phyloP scores from a whole-genome alignment of 2,888 invertebrate species.

The Polydrusus cervinus region DNA sequence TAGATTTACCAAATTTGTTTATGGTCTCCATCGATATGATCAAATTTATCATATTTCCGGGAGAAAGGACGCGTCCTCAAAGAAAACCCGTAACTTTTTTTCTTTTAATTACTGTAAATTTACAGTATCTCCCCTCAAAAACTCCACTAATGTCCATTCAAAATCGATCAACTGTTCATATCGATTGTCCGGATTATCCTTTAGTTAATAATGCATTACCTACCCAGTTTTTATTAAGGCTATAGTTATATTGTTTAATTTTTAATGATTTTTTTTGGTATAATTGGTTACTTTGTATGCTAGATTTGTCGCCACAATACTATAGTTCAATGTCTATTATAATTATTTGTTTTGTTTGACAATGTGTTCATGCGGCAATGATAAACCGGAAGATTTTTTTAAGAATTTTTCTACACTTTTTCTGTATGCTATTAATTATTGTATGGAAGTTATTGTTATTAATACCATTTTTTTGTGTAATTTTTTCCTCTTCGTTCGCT shows the following conservation, averaged over 20 bases:
- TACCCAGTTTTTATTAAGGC: slow-evolving; percentile 40
- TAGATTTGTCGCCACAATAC: slow-evolving; percentile 15
- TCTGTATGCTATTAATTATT: no score
- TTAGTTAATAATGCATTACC: slow-evolving; percentile 48
- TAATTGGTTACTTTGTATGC: slow-evolving; percentile 14
- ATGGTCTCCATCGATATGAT: no score
- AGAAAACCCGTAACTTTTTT: no score
- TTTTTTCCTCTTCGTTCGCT: no score
- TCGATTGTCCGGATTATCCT: slow-evolving; percentile 39
- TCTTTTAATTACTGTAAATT: no score
- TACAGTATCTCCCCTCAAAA: slow-evolving; percentile 11
- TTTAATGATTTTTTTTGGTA: not conserved
- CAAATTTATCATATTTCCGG: no score
- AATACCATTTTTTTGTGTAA: no score
- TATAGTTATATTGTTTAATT: slow-evolving; percentile 29
- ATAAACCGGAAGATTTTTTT: not conserved
- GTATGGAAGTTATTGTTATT: no score
- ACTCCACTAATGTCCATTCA: slow-evolving; percentile 39
- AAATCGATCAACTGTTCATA: slow-evolving; percentile 47
- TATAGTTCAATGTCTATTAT: slow-evolving; percentile 13
- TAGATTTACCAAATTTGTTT: no score
- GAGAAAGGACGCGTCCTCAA: no score
- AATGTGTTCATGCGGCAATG: not conserved
- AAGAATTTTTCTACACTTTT: no score
- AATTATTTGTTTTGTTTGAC: not conserved